Base-by-base conservation (phyloP, 2,113 vertebrate genomes). In the Corythoichthys intestinalis region DNA sequence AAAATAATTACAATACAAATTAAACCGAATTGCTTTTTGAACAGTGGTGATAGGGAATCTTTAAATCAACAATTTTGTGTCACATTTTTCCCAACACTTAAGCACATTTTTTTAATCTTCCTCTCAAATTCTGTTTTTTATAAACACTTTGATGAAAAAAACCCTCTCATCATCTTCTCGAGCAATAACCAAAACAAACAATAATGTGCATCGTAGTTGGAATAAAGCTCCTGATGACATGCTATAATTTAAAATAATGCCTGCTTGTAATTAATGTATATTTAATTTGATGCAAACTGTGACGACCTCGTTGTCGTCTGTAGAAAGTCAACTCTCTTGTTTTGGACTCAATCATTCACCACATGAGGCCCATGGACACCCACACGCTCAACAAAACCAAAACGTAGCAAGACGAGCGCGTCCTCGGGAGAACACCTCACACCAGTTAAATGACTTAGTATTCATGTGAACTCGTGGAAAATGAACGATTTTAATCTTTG, bases 291-390 rank as follows among this genome's bases (percentile, higher is more conserved):
- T 8, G 62, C 13, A 44, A 65, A 58, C 4, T 28, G 13, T 37
- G 12, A 46, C 37, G 52, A 11, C 69, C 73, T 76, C 49, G 65
- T 65, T 44, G 6, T 28, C 70, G 20, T 68, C 39, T 69, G 35
- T 50, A 77, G 48, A 76, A 65, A 76, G 63, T 46, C 60, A 74
- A 67, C 47, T 62, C 50, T 66, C 34, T 67, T 69, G 69, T 76
- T 83, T 80, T 74, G 47, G 72, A 81, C 57, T 78, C 28, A 62
- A 41, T 70, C 79, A 73, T 71, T 76, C 41, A 82, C 72, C 80
- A 77, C 71, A 80, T 13, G 56, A 70, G 15, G 70, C 61, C 79
- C 71, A 67, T 4, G 4, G 62, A 62, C 63, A 2, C 69, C 78
- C 78, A 85, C 82, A 52, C 10, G 41, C 69, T 67, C 64, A 63